A percentile compares a stretch with the other conserved stretches of the same genome.
phyloP scores from a whole-genome alignment of 2,888 invertebrate species.

The Chrysopilus asiliformis region DNA sequence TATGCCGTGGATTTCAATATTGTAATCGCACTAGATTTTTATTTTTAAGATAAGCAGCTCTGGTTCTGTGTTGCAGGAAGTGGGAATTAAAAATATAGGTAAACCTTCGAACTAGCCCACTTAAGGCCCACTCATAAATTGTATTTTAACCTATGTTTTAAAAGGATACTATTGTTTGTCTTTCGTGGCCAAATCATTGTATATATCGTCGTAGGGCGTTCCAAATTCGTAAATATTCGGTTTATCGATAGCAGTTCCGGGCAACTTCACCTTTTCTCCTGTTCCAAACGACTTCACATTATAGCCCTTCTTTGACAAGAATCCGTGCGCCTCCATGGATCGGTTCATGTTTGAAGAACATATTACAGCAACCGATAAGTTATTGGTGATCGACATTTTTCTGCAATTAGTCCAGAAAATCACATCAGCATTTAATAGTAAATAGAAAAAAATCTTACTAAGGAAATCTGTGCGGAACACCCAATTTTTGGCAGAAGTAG shows the following conservation, averaged over 20 bases:
- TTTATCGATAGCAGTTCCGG: constrained; percentile 82
- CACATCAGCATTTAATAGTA: too few species aligned
- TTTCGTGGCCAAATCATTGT: constrained; percentile 78
- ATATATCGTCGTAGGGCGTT: constrained; percentile 89
- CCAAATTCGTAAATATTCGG: constrained; percentile 98
- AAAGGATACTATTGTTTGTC: constrained; percentile 77
- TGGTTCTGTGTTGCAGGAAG: too few species aligned
- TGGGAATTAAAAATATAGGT: too few species aligned
- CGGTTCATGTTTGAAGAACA: constrained; percentile 99
- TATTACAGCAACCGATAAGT: constrained; percentile 87
- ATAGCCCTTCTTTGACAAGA: constrained; percentile 93
- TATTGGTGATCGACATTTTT: too few species aligned
- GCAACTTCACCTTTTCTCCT: constrained; percentile 91
- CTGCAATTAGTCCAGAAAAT: too few species aligned
- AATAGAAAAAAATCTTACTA: too few species aligned
- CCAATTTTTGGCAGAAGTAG: too few species aligned
- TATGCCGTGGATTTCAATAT: too few species aligned
- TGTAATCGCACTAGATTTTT: too few species aligned
- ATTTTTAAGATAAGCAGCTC: too few species aligned
- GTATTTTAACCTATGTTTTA: constrained; percentile 8
- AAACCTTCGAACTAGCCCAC: too few species aligned
- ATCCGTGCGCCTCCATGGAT: constrained; percentile 99
- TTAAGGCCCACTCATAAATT: constrained; percentile 1
- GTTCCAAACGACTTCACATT: constrained; percentile 89
- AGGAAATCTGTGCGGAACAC: too few species aligned